phyloP scores from a whole-genome alignment of 2,888 invertebrate genomes.

The Mythimna pallens region DNA sequence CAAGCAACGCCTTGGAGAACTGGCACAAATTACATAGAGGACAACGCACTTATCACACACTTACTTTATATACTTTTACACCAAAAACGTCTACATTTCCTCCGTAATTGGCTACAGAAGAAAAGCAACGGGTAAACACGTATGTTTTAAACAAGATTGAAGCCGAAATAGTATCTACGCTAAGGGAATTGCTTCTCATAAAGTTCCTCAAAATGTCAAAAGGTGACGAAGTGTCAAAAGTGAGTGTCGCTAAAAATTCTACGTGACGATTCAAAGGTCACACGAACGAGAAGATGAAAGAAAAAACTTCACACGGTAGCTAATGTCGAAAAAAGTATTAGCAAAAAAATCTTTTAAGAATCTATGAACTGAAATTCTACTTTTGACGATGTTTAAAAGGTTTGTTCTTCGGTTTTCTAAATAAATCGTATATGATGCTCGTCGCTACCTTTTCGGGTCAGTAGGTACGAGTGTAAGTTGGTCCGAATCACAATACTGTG shows the following conservation, averaged over 20 bases:
- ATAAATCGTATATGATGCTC: too few relatives aligned
- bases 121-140: neutral
- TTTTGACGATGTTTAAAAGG: too few relatives aligned
- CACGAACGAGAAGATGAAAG: neutral
- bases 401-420: too few relatives aligned
- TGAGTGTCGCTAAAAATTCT: constrained; percentile 27
- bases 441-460: too few relatives aligned
- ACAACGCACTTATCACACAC: too few relatives aligned
- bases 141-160: neutral
- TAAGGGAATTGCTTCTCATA: constrained; percentile 16
- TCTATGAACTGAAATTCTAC: neutral
- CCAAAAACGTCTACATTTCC: neutral
- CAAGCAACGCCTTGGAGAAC: too few relatives aligned
- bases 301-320: constrained; percentile 10
- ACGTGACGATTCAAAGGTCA: constrained; percentile 33
- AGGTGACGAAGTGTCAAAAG: constrained; percentile 24
- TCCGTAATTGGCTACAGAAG: neutral
- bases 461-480: too few relatives aligned
- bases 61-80: neutral
- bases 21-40: too few relatives aligned
- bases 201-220: constrained; percentile 29
- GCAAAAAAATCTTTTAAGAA: neutral
- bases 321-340: constrained; percentile 7
- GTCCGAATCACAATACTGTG: too few relatives aligned
- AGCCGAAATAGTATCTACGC: neutral